Evolutionary conservation across 1,140 invertebrate species (phyloP), one percentile per base, ranked within the genome.

Genomic region (Marisa cornuarietis): DNA sequence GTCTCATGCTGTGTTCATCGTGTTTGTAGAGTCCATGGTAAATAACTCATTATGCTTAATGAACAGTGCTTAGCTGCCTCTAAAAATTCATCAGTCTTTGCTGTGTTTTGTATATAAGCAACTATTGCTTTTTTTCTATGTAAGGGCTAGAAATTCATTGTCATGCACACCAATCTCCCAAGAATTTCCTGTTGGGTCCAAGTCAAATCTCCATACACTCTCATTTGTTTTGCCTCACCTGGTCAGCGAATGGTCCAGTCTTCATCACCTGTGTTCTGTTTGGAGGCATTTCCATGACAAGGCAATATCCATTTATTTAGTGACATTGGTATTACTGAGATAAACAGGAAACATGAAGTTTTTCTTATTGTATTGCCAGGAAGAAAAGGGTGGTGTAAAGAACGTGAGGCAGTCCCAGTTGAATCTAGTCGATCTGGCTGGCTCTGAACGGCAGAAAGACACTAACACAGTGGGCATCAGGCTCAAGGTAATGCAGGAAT

Each of bases 391-490:
- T 79, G 87, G 85, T 16, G 80, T 91, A 42, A 83, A 87, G 66
- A 87, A 88, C 68, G 78, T 91, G 9, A 74, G 82, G 58, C 84
- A 83, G 26, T 89, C 88, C 8, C 85, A 86, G 65, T 75, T 91
- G 26, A 96, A 96, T 90, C 90, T 97, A 16, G 96, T 97, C 0
- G 96, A 97, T 91, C 90, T 97, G 69, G 96, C 96, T 66, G 96
- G 96, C 3, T 96, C 95, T 2, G 96, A 97, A 90, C 92, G 95
- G 78, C 89, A 90, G 81, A 91, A 90, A 78, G 89, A 91, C 78
- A 89, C 90, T 10, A 85, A 89, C 51, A 85, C 90, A 49, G 82
- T 78, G 4, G 90, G 89, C 7, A 69, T 83, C 61, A 79, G 90
- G 69, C 81, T 91, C 26, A 90, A 90, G 86, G 90, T 89, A 76